These are phyloP conservation scores for Gulo gulo DNA, from an alignment of 2,113 vertebrate species.

Conservation along the genomic window DNA sequence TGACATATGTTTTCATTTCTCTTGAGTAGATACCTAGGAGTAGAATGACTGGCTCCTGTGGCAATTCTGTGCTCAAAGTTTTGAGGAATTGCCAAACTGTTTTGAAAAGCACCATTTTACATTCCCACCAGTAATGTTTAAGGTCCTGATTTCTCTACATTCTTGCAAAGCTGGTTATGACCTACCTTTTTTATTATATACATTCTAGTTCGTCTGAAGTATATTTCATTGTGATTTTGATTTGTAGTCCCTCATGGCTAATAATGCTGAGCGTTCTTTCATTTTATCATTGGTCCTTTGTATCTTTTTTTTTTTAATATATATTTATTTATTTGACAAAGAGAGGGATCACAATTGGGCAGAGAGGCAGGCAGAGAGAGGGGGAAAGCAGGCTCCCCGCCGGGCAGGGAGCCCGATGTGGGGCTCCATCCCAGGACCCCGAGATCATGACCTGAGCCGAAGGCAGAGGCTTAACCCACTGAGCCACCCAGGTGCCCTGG, in stretches of 20 bases:
- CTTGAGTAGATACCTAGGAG: background rate
- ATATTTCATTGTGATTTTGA: background rate
- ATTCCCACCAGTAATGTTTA: background rate
- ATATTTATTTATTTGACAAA: no score
- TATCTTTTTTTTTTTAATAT: background rate
- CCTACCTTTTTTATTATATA: background rate
- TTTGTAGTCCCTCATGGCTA: background rate
- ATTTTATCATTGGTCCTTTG: background rate
- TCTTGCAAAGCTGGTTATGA: background rate
- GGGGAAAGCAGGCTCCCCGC: no score
- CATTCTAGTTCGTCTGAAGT: background rate
- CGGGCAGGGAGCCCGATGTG: no score
- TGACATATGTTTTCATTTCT: background rate
- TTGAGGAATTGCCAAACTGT: background rate
- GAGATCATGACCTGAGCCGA: no score
- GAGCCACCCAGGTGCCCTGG: no score
- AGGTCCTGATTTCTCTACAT: background rate
- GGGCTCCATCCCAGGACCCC: no score
- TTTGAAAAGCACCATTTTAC: background rate
- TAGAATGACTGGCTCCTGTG: background rate
- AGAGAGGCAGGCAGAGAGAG: no score
- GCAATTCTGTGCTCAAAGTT: background rate
- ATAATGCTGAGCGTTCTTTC: background rate
- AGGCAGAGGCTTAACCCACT: no score
- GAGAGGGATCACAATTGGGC: no score